Percentiles rank a stretch among this genome's conserved stretches.
phyloP scores from a whole-genome alignment of 2,113 vertebrate genomes.

The Microtus ochrogaster region DNA sequence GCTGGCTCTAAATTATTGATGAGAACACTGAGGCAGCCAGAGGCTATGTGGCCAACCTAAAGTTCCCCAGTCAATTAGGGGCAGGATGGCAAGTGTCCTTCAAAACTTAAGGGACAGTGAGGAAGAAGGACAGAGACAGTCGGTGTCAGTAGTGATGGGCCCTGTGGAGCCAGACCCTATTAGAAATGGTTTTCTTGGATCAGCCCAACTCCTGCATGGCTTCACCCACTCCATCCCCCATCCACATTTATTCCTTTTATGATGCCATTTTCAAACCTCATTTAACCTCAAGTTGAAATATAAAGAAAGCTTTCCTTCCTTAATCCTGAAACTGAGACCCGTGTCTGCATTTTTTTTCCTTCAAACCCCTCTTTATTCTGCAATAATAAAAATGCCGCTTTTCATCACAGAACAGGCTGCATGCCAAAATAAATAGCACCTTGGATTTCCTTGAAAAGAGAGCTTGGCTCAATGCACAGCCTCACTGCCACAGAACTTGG shows the following conservation, averaged over 20 bases:
- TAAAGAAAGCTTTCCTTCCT: constrained; percentile 34
- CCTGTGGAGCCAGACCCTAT: not conserved
- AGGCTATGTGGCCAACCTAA: not conserved
- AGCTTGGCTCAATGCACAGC: constrained; percentile 49
- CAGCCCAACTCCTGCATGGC: not conserved
- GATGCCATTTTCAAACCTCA: constrained; percentile 25
- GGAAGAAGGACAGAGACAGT: not conserved
- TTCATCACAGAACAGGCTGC: constrained; percentile 64
- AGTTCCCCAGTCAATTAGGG: not conserved
- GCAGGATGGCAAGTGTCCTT: not conserved
- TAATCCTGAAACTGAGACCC: constrained; percentile 56
- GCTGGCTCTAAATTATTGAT: not conserved
- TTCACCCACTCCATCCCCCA: not conserved
- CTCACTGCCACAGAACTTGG: constrained; percentile 62
- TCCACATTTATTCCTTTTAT: not conserved
- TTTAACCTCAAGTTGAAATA: constrained; percentile 43
- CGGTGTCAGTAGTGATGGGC: not conserved
- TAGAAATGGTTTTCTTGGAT: not conserved
- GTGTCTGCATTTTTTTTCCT: constrained; percentile 37
- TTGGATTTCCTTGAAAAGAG: constrained; percentile 78
- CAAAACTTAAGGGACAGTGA: not conserved
- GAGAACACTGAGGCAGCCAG: not conserved
- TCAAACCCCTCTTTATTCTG: constrained; percentile 65
- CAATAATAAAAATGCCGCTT: constrained; percentile 72
- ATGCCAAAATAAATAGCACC: constrained; percentile 58